Percentiles rank a stretch among this genome's conserved stretches.
These are phyloP conservation scores for Erebia ligea DNA, from an alignment of 2,888 invertebrate genomes.

Conservation along the genomic window DNA sequence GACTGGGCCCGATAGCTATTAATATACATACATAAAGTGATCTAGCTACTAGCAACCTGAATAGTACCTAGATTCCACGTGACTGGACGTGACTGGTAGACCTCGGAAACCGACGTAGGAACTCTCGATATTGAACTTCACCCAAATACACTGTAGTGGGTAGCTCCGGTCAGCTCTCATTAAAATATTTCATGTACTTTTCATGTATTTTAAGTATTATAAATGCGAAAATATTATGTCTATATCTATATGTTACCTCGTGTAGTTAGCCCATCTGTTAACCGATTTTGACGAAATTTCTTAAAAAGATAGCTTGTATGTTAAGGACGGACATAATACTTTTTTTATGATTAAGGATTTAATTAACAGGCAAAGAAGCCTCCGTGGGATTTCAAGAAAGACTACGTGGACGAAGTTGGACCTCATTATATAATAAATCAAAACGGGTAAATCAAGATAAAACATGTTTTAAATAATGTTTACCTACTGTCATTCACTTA, in stretches of 20 bases:
- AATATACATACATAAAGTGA: not conserved
- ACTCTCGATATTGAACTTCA: slow-evolving; percentile 41
- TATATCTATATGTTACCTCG: too few species aligned
- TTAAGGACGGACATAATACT: too few species aligned
- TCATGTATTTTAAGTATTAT: too few species aligned
- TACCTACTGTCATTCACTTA: not conserved
- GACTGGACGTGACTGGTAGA: slow-evolving; percentile 54
- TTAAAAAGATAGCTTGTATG: too few species aligned
- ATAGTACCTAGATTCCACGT: slow-evolving; percentile 39
- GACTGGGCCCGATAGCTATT: too few species aligned
- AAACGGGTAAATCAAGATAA: slow-evolving; percentile 3
- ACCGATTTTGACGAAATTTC: too few species aligned
- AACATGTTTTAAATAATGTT: not conserved
- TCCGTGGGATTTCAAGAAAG: too few species aligned
- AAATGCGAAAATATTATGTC: too few species aligned
- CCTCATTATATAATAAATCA: not conserved
- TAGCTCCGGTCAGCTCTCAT: not conserved
- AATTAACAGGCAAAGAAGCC: too few species aligned
- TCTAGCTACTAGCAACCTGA: slow-evolving; percentile 20
- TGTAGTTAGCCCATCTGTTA: too few species aligned
- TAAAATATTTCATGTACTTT: not conserved
- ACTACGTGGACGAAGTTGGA: too few species aligned
- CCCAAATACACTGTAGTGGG: slow-evolving; percentile 15
- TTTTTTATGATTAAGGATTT: too few species aligned
- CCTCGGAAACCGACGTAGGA: slow-evolving; percentile 51